Evolutionary conservation across 1,140 invertebrate genomes (phyloP).

Genomic region (Metopolophium dirhodum): DNA sequence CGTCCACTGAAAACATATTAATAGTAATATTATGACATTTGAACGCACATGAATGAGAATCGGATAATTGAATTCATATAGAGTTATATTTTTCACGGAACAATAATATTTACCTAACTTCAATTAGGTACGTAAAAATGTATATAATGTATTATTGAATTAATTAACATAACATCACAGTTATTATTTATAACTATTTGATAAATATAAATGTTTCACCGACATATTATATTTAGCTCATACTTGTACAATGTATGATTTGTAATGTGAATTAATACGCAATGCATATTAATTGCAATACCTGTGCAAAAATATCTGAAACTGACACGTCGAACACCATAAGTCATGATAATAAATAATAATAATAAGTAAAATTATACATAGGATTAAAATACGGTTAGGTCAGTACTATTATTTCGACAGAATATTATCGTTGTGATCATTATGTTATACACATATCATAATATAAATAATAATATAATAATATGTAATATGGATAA

Average conservation of each 20-base stretch:
- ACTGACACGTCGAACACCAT: background rate
- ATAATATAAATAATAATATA: too few relatives aligned
- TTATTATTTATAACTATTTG: background rate
- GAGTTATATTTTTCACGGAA: background rate
- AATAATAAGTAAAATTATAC: background rate
- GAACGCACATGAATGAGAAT: background rate
- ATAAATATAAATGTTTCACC: background rate
- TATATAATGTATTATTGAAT: background rate
- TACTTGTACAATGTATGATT: background rate
- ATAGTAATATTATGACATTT: background rate
- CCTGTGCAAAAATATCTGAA: background rate
- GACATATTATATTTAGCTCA: background rate
- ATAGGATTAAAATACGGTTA: background rate
- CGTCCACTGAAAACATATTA: slow-evolving; percentile 2
- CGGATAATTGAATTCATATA: background rate
- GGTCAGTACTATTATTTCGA: background rate
- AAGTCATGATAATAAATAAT: background rate
- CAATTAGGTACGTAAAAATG: background rate
- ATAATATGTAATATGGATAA: background rate
- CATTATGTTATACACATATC: background rate
- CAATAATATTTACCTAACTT: background rate
- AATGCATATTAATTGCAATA: background rate
- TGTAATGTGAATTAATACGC: background rate
- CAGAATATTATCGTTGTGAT: background rate
- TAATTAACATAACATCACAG: background rate